Conservation (phyloP, 1,140 invertebrate genomes). For the Apis mellifera region DNA sequence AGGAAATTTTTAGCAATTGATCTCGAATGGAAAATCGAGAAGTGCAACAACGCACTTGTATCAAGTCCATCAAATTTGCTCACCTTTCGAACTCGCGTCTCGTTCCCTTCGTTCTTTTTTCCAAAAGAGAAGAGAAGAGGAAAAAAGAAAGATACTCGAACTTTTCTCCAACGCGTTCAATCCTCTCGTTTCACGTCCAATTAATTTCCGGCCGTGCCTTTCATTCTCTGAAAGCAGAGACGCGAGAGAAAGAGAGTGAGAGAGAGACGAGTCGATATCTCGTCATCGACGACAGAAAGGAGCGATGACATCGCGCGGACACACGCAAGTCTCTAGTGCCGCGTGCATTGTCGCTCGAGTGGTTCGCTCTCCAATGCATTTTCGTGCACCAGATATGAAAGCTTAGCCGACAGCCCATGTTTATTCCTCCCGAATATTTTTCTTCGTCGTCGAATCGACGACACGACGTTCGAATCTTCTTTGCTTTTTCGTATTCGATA, state of each 20-base stretch:
- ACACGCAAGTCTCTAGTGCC: slow-evolving; percentile 70
- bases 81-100: no score
- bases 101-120: not conserved
- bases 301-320: slow-evolving; percentile 66
- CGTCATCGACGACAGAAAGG: slow-evolving; percentile 48
- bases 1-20: not conserved
- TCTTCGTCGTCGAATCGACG: slow-evolving; percentile 31
- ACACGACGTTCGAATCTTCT: slow-evolving; percentile 5
- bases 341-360: slow-evolving; percentile 38
- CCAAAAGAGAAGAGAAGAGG: not conserved
- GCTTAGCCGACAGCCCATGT: slow-evolving; percentile 36
- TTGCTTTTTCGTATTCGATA: not conserved
- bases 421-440: slow-evolving; percentile 46
- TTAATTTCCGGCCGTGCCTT: slow-evolving; percentile 12
- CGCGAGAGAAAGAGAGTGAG: not conserved
- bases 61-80: not conserved
- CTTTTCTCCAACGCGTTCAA: not conserved
- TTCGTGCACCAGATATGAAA: slow-evolving; percentile 43
- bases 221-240: not conserved
- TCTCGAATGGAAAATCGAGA: not conserved
- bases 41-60: not conserved
- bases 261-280: slow-evolving; percentile 28
- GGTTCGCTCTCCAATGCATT: slow-evolving; percentile 27
- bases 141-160: no score
- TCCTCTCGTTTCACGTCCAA: not conserved